Percentiles rank a stretch among this genome's conserved stretches.
phyloP scores from a whole-genome alignment of 2,113 vertebrate species.

The Aphelocoma coerulescens region DNA sequence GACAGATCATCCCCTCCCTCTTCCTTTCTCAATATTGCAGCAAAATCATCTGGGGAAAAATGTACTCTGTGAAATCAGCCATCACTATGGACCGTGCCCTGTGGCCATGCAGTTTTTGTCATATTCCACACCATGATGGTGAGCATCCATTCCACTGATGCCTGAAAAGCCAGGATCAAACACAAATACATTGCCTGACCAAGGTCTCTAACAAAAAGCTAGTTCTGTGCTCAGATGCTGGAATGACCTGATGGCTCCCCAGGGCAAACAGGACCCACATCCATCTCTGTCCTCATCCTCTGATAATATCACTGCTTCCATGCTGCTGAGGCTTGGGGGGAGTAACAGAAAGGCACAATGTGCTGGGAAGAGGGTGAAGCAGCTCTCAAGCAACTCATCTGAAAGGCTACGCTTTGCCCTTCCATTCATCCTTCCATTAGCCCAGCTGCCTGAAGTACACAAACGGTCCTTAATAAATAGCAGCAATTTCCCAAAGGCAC shows the following conservation, averaged over 20 bases:
- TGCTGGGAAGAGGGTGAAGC: not conserved
- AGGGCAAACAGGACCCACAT: not conserved
- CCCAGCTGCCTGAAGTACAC: not conserved
- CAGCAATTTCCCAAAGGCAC: constrained; percentile 12
- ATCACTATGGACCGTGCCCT: not conserved
- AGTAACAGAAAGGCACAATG: not conserved
- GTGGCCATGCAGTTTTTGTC: not conserved
- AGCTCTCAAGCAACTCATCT: not conserved
- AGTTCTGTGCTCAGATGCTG: not conserved
- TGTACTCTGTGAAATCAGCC: not conserved
- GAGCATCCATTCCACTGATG: not conserved
- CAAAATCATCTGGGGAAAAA: not conserved
- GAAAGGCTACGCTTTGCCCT: not conserved
- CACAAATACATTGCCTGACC: not conserved
- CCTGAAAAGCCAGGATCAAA: not conserved
- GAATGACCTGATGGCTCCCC: not conserved
- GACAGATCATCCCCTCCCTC: not conserved
- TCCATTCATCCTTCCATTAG: not conserved
- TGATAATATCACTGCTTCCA: not conserved
- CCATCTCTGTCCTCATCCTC: not conserved
- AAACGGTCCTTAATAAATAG: not conserved
- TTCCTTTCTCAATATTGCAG: not conserved
- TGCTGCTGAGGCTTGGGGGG: not conserved
- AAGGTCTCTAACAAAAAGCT: not conserved
- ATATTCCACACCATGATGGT: fast-evolving